A percentile compares a stretch with the other conserved stretches of the same genome.
Conservation (phyloP, 2,113 vertebrate genomes). For the Lasiurus borealis region DNA sequence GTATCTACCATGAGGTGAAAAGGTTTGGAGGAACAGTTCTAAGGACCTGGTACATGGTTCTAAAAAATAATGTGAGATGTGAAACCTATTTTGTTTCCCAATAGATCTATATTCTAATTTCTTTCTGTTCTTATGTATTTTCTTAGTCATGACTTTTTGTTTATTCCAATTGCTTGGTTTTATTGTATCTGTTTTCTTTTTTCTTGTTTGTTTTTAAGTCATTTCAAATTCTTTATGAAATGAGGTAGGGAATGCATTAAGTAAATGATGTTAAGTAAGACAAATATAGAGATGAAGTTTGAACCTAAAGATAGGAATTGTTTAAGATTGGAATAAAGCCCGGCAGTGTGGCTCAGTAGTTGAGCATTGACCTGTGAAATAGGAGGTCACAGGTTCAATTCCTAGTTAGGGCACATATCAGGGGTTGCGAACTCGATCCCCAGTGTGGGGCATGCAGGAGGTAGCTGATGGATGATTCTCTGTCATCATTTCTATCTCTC, state of each 20-base stretch:
- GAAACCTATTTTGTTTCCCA: not conserved
- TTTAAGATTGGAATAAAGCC: not conserved
- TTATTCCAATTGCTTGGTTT: not conserved
- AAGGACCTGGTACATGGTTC: not conserved
- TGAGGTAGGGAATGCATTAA: not conserved
- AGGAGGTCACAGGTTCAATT: no score
- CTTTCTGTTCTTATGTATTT: not conserved
- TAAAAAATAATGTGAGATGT: not conserved
- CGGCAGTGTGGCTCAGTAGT: no score
- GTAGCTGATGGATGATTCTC: no score
- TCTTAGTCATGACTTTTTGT: not conserved
- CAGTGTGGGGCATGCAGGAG: no score
- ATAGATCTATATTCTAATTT: conserved; percentile 13
- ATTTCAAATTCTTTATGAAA: conserved; percentile 53
- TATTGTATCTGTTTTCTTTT: not conserved
- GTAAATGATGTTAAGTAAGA: conserved; percentile 23
- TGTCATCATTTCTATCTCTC: no score
- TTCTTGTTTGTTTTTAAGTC: not conserved
- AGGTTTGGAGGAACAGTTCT: not conserved
- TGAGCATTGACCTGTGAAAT: no score
- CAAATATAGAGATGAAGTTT: not conserved
- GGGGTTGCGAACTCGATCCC: no score
- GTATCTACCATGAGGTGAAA: not conserved
- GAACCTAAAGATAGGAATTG: not conserved
- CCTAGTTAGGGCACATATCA: no score